Evolutionary conservation across 2,888 invertebrate genomes (phyloP), one percentile per base, ranked within the genome.

Genomic region (Caenorhabditis drosophilae): DNA sequence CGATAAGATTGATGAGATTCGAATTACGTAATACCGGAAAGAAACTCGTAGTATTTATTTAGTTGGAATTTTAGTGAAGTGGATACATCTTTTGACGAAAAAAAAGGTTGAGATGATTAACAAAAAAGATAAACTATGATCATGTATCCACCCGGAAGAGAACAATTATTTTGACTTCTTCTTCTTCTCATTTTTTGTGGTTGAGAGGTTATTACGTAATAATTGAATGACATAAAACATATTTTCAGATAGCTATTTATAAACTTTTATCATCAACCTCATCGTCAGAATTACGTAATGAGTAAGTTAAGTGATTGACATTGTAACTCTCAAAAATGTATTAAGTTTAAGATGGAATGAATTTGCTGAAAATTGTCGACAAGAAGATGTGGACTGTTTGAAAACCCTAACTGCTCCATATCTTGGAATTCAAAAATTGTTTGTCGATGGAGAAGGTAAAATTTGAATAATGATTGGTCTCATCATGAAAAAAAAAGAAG

Each of bases 381-480:
- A 16, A 45, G 61, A 70, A 53, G 74, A 70, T 34, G 36, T 61
- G 11, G 44, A 50, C 34, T 31, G 12, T 22, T 42, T 71, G 3
- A 44, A 44, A 16, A 40, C 27, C 11, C 50, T 71, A 25, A 62
- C 62, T 9, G 64, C 71, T 0, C 45, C 55, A 36, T 74, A 62
- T 45, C 47, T 60, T 42, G 63, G 74, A 40, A 51, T 64, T 25
- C 51, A 58, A 41, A 60, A 31, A 23, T 44, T 75, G 22, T 42
- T 45, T 16, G 67, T 75, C 12, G 72, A 69, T 42, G 74, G 68
- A 36, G 63, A 68, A 60, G 66, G 74, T 72, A 22, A 25, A n/a
- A n/a, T n/a, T n/a, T n/a, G n/a, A n/a, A n/a, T n/a, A n/a, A n/a
- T n/a, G n/a, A n/a, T n/a, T n/a, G n/a, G n/a, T n/a, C n/a, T n/a